Evolutionary conservation across 1,140 invertebrate species (phyloP).

Genomic region (Solenopsis fugax): DNA sequence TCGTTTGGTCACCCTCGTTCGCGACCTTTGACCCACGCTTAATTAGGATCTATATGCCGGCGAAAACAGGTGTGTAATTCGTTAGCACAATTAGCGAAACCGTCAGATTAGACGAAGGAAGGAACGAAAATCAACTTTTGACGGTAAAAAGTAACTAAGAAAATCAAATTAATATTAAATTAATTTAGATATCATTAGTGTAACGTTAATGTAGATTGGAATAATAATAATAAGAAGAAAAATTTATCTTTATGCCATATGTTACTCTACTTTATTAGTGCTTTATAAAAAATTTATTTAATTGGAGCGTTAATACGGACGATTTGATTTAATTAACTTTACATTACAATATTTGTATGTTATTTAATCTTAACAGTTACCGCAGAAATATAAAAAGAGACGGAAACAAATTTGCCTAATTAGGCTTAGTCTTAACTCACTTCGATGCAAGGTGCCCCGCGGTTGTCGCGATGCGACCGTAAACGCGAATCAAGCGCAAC

Average conservation of each 20-base stretch:
- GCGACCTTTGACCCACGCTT: conserved; percentile 56
- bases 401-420: neutral
- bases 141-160: neutral
- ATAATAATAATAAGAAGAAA: neutral
- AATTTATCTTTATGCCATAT: neutral
- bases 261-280: neutral
- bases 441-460: neutral
- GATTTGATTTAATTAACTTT: conserved; percentile 14
- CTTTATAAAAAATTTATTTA: conserved; percentile 17
- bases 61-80: conserved; percentile 41
- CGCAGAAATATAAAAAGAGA: neutral
- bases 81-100: conserved; percentile 8
- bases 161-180: neutral
- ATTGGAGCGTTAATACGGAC: neutral
- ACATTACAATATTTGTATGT: neutral
- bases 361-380: neutral
- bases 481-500: conserved; percentile 26
- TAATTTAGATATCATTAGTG: neutral
- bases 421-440: neutral
- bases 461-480: neutral
- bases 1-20: conserved; percentile 37
- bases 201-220: neutral
- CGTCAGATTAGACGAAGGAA: neutral
- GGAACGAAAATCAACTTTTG: neutral
- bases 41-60: conserved; percentile 54